These are phyloP conservation scores for Belgica antarctica DNA, from an alignment of 2,888 invertebrate species.

Conservation along the genomic window DNA sequence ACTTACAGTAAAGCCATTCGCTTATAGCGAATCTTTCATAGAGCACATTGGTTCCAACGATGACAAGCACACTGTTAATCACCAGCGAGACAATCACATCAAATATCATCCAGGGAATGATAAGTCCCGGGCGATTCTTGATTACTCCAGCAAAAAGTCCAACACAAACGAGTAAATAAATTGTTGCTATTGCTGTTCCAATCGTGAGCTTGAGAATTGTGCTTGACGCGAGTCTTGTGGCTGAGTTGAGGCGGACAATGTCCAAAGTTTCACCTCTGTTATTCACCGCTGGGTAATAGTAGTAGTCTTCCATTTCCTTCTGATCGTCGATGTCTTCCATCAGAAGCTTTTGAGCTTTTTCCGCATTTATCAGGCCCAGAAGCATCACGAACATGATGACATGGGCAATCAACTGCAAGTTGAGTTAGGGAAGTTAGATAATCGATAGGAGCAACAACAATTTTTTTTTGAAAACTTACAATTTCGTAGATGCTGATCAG, in stretches of 20 bases:
- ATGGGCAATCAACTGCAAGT: conserved; percentile 52
- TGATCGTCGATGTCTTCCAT: conserved; percentile 54
- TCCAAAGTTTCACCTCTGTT: conserved; percentile 50
- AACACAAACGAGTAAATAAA: conserved; percentile 52
- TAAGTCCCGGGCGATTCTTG: conserved; percentile 51
- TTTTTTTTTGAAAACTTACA: conserved; percentile 49
- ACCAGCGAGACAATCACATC: conserved; percentile 49
- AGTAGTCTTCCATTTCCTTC: conserved; percentile 52
- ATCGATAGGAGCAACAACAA: neutral
- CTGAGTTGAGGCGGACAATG: conserved; percentile 51
- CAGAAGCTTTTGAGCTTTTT: conserved; percentile 53
- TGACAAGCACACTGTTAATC: conserved; percentile 26
- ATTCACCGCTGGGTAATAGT: conserved; percentile 49
- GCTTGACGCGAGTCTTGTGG: conserved; percentile 51
- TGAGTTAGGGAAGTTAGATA: conserved; percentile 31
- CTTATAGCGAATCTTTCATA: conserved; percentile 22
- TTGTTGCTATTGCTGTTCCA: conserved; percentile 48
- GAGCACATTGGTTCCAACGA: conserved; percentile 9
- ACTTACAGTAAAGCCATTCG: conserved; percentile 39
- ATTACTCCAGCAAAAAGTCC: conserved; percentile 52
- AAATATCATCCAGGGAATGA: conserved; percentile 53
- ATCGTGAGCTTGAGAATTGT: conserved; percentile 51
- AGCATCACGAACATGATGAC: conserved; percentile 52
- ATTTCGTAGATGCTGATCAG: conserved; percentile 54
- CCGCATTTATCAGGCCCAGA: conserved; percentile 53